A percentile compares a stretch with the other conserved stretches of the same genome.
These are phyloP conservation scores for Syngnathus scovelli DNA, from an alignment of 2,113 vertebrate species.

Conservation along the genomic window DNA sequence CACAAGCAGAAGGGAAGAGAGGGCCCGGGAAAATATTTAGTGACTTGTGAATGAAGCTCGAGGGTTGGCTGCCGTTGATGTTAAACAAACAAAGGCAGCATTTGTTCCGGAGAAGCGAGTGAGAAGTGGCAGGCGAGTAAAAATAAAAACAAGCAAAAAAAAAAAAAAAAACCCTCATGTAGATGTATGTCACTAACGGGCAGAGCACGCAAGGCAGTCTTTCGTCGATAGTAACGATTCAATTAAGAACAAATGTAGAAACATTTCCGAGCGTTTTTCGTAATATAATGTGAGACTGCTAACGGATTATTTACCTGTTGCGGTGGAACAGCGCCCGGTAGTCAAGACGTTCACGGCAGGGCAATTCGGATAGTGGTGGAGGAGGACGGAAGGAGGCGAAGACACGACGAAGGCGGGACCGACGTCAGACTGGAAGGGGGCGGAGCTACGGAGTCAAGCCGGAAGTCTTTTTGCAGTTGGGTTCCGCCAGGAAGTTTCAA, in stretches of 20 bases:
- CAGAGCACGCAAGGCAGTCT: no score
- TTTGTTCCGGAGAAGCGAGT: not conserved
- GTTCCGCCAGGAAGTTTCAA: constrained; percentile 18
- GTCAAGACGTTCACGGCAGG: constrained; percentile 38
- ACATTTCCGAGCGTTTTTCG: not conserved
- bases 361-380: constrained; percentile 15
- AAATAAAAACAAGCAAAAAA: not conserved
- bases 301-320: constrained; percentile 61
- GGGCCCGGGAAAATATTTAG: not conserved
- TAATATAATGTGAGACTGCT: not conserved
- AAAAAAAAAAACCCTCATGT: not conserved
- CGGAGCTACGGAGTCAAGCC: constrained; percentile 18
- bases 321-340: constrained; percentile 19
- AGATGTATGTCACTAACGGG: not conserved
- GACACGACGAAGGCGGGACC: constrained; percentile 2
- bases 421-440: constrained; percentile 31
- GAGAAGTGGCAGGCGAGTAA: not conserved
- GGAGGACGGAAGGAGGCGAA: constrained; percentile 34
- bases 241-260: not conserved
- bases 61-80: not conserved
- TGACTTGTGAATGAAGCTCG: not conserved
- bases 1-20: not conserved
- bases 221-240: no score
- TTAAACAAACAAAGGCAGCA: not conserved
- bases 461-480: fast-evolving